Percentiles rank a stretch among this genome's conserved stretches.
Conservation (phyloP, 2,113 vertebrate species). For the Muntiacus reevesi region DNA sequence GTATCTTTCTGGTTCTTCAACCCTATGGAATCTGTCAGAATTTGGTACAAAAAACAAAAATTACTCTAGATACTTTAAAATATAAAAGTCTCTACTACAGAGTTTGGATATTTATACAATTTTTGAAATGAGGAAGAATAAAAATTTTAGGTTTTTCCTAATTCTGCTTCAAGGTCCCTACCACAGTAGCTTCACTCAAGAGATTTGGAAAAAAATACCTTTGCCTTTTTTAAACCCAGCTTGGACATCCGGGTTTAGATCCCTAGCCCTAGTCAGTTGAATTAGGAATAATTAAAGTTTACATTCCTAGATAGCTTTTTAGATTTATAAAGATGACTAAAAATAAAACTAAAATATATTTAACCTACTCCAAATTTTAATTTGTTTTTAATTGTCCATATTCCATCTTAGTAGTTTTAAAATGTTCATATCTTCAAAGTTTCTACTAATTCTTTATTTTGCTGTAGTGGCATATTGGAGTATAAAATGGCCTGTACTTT, state of each 20-base stretch:
- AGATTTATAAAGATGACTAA: neutral
- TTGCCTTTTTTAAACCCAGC: neutral
- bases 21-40: neutral
- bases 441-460: neutral
- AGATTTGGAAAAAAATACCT: neutral
- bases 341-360: neutral
- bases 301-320: neutral
- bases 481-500: neutral
- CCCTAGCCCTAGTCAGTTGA: neutral
- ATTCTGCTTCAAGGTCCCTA: neutral
- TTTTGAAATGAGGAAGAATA: neutral
- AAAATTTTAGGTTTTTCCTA: neutral
- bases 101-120: neutral
- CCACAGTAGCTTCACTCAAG: neutral
- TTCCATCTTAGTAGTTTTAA: neutral
- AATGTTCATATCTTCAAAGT: neutral
- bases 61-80: neutral
- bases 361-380: neutral
- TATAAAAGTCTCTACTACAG: neutral
- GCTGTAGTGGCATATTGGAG: neutral
- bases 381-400: neutral
- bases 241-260: neutral
- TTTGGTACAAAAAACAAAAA: neutral
- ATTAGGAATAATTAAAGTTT: neutral
- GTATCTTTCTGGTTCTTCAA: neutral